Base-by-base conservation (phyloP, 2,113 vertebrate species). In the Spheniscus mendiculus region DNA sequence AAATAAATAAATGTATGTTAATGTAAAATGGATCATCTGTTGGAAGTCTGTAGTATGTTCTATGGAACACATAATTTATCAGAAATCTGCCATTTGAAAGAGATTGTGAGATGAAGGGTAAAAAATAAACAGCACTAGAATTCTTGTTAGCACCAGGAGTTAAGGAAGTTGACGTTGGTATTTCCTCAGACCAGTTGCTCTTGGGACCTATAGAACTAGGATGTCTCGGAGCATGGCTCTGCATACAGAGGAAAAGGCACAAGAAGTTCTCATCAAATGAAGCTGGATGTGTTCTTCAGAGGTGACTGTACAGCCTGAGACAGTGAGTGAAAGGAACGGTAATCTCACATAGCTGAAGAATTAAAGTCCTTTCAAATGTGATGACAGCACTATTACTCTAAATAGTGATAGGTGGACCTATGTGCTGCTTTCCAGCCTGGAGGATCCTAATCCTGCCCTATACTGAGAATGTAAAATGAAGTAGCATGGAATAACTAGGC, bases 261-360 rank as follows among this genome's bases (percentile, higher is more conserved):
- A 83, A 59, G 65, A 55, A 77, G 34, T 88, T 83, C 58, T 80
- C 45, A 59, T 74, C 38, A 93, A 73, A 80, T 62, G 30, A 56
- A 92, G 50, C 27, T 83, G 62, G 10, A 71, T 80, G 11, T 59
- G 23, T 27, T 73, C 18, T 74, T 93, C 36, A 86, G 58, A 83
- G 29, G 8, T 90, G 74, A 85, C 58, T 62, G 17, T 66, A 83
- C 58, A 87, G 42, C 29, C 52, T 77, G 63, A 93, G 93, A 95
- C 71, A 92, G 67, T 83, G 95, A 96, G 32, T 94, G 95, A 91
- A 91, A 85, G 76, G 50, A 92, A 70, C 50, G 66, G 63, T 83
- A 90, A 95, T 94, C 55, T 94, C 88, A 74, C 3, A 2, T 25
- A 62, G 38, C 10, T 55, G 67, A 79, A 85, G 70, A 91, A 79